Evolutionary conservation across 1,140 invertebrate genomes (phyloP).

Genomic region (Temnothorax curvispinosus): DNA sequence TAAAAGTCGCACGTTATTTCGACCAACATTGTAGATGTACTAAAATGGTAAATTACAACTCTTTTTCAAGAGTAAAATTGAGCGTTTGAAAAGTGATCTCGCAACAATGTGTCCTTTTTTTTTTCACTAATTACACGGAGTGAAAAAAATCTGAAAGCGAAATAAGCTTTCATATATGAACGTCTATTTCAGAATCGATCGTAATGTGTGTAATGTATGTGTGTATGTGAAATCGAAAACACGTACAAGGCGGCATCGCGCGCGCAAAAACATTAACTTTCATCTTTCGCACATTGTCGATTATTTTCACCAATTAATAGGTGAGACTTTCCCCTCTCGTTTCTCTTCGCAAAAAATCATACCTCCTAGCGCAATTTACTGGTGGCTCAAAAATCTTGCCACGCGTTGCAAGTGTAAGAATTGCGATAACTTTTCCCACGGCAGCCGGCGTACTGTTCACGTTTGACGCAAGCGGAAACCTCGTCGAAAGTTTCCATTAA

Average conservation of each 20-base stretch:
- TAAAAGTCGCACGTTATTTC: background rate
- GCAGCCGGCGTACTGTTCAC: background rate
- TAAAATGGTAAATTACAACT: background rate
- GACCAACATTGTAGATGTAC: background rate
- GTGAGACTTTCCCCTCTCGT: background rate
- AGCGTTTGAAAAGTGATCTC: background rate
- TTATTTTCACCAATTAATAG: background rate
- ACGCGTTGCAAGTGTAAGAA: conserved; percentile 14
- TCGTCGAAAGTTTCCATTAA: background rate
- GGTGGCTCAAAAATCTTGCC: background rate
- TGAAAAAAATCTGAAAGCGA: conserved; percentile 3
- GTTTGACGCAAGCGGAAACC: background rate
- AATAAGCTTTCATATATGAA: background rate
- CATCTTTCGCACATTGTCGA: background rate
- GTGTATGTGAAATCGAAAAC: background rate
- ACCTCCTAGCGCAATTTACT: background rate
- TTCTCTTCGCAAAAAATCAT: background rate
- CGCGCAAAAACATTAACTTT: conserved; percentile 25
- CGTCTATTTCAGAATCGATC: background rate
- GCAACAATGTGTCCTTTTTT: background rate
- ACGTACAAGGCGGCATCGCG: background rate
- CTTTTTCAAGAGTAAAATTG: background rate
- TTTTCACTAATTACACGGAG: background rate
- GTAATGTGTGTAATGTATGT: background rate
- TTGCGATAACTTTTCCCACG: background rate